A percentile compares a stretch with the other conserved stretches of the same genome.
phyloP scores from a whole-genome alignment of 1,140 invertebrate species.

The Caenorhabditis brenneri region DNA sequence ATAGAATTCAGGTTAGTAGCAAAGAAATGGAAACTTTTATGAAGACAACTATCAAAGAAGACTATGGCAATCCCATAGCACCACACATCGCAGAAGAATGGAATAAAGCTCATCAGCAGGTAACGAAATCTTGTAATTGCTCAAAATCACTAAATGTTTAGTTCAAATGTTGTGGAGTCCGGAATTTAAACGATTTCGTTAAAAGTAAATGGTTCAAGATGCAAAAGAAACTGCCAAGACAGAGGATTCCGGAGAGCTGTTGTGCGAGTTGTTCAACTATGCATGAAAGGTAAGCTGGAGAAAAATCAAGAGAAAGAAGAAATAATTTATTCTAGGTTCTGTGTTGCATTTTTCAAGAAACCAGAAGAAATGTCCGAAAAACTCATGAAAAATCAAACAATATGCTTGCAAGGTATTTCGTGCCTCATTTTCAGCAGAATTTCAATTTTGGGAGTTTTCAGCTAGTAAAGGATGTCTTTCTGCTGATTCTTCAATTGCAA shows the following conservation, averaged over 20 bases:
- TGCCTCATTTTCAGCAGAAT: neutral
- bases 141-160: neutral
- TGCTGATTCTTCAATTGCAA: neutral
- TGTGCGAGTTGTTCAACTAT: conserved; percentile 4
- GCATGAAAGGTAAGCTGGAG: neutral
- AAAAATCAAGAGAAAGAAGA: neutral
- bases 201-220: conserved; percentile 13
- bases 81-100: neutral
- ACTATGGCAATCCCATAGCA: neutral
- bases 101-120: conserved; percentile 16
- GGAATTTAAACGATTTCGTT: neutral
- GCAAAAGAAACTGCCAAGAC: conserved; percentile 12
- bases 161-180: conserved; percentile 3
- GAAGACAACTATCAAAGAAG: neutral
- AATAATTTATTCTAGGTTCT: neutral
- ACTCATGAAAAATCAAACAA: neutral
- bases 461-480: neutral
- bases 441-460: neutral
- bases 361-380: neutral
- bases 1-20: neutral
- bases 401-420: conserved; percentile 29
- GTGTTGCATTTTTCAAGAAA: conserved; percentile 17
- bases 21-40: neutral
- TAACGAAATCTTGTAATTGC: neutral
- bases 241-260: conserved; percentile 8